Percentiles rank a stretch among this genome's conserved stretches.
phyloP scores from a whole-genome alignment of 2,888 invertebrate genomes.

The Drosophila macrospina region DNA sequence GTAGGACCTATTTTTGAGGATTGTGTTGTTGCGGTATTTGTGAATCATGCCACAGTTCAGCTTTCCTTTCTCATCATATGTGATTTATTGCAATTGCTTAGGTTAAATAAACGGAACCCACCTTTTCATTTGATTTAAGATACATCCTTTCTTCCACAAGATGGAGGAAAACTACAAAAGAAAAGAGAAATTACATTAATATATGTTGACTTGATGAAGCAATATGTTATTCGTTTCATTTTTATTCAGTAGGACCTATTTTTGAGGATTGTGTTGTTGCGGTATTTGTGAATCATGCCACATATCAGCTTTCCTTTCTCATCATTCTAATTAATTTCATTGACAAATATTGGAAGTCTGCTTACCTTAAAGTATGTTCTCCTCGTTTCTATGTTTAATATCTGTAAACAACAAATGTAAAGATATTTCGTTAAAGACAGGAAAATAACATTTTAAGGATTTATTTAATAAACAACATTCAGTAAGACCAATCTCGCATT shows the following conservation, averaged over 20 bases:
- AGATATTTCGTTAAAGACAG: neutral
- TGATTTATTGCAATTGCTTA: neutral
- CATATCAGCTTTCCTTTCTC: slow-evolving; percentile 65
- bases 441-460: neutral
- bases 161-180: neutral
- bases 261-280: slow-evolving; percentile 80
- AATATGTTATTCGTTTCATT: neutral
- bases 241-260: slow-evolving; percentile 80
- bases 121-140: neutral
- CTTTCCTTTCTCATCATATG: slow-evolving; percentile 70
- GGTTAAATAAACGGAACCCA: neutral
- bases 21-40: slow-evolving; percentile 80
- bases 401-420: slow-evolving; percentile 10
- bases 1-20: slow-evolving; percentile 82
- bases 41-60: slow-evolving; percentile 79
- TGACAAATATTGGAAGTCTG: neutral
- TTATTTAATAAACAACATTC: neutral
- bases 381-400: neutral
- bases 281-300: slow-evolving; percentile 79
- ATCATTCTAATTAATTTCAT: neutral
- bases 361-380: slow-evolving; percentile 6
- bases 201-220: neutral
- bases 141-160: too few relatives aligned
- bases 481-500: slow-evolving; percentile 81
- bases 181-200: neutral